These are phyloP conservation scores for Stramonita haemastoma DNA, from an alignment of 2,888 invertebrate species.

Conservation along the genomic window DNA sequence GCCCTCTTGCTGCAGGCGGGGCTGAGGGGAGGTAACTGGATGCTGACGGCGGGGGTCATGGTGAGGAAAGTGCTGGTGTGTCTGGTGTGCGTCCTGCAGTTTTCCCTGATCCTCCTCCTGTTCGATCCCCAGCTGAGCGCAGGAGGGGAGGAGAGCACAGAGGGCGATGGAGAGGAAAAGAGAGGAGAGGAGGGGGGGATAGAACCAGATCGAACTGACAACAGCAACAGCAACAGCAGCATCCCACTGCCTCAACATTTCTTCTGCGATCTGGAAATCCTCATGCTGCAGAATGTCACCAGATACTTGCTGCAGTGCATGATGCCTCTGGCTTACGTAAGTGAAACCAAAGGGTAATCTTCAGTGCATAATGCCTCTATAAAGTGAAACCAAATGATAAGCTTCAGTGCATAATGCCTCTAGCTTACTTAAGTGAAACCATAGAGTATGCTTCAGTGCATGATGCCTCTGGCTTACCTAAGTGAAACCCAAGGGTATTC, in stretches of 20 bases:
- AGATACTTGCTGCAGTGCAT: not conserved
- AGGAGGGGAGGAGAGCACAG: not conserved
- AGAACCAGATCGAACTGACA: not conserved
- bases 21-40: constrained; percentile 19
- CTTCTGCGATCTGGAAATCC: not conserved
- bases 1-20: constrained; percentile 30
- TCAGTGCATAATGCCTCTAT: too few species aligned
- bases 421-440: too few species aligned
- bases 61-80: not conserved
- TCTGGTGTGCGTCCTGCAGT: not conserved
- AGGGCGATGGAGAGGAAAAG: not conserved
- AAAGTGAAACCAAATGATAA: too few species aligned
- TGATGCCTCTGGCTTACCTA: too few species aligned
- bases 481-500: too few species aligned
- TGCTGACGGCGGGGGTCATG: not conserved
- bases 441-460: too few species aligned
- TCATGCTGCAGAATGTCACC: not conserved
- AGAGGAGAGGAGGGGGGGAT: too few species aligned
- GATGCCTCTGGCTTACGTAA: constrained; percentile 5
- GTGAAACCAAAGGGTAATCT: too few species aligned
- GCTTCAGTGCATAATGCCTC: too few species aligned
- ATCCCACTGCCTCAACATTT: not conserved
- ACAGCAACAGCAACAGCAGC: not conserved
- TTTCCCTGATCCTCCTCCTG: not conserved
- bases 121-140: constrained; percentile 10